These are phyloP conservation scores for Meganola albula DNA, from an alignment of 2,888 invertebrate species.

Conservation along the genomic window DNA sequence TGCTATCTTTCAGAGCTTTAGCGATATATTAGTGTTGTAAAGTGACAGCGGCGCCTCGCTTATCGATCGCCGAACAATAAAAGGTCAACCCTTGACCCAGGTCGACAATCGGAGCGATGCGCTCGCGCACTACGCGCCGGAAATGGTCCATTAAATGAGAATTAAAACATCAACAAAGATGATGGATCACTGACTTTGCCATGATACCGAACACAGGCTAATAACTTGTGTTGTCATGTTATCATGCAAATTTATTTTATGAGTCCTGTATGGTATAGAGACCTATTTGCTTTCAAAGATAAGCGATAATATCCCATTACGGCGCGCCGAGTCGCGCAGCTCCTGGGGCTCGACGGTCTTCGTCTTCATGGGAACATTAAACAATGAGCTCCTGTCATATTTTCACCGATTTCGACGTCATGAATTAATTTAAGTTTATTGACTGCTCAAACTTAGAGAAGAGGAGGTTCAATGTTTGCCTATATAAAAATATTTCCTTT, in stretches of 20 bases:
- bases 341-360: too few relatives aligned
- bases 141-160: conserved; percentile 47
- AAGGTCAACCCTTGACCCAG: conserved; percentile 50
- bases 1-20: conserved; percentile 12
- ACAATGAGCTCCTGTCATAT: too few relatives aligned
- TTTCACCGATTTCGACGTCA: too few relatives aligned
- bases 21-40: conserved; percentile 29
- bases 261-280: conserved; percentile 15
- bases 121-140: conserved; percentile 44
- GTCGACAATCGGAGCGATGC: conserved; percentile 42
- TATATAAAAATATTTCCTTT: too few relatives aligned
- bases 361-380: too few relatives aligned
- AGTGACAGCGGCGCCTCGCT: conserved; percentile 44
- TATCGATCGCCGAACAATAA: conserved; percentile 53
- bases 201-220: conserved; percentile 28
- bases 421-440: too few relatives aligned
- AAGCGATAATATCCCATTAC: too few relatives aligned
- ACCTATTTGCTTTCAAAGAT: conserved; percentile 11
- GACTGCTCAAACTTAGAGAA: too few relatives aligned
- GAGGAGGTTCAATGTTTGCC: too few relatives aligned
- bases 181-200: conserved; percentile 40
- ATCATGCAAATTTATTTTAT: conserved; percentile 32
- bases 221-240: conserved; percentile 34
- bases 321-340: too few relatives aligned
- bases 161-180: conserved; percentile 37